Base-by-base conservation (phyloP, 1,140 invertebrate species). In the Archegozetes longisetosus region DNA sequence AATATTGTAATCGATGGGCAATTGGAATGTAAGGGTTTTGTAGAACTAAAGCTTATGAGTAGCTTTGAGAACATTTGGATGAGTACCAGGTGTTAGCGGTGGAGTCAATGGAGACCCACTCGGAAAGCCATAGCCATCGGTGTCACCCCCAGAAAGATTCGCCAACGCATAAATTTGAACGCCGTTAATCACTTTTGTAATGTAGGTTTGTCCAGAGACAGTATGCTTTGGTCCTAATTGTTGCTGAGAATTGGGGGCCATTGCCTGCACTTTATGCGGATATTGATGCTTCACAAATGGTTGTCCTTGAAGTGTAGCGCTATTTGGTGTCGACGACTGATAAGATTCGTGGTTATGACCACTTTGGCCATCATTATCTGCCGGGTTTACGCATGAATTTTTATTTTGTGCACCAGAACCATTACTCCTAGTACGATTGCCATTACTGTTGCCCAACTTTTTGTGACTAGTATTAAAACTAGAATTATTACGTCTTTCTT, bases 111-210 rank as follows among this genome's bases (percentile, higher is more conserved):
- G n/a, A n/a, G n/a, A n/a, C n/a, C n/a, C n/a, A n/a, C n/a, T n/a
- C n/a, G n/a, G n/a, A n/a, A n/a, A n/a, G n/a, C n/a, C n/a, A n/a
- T n/a, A n/a, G n/a, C n/a, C n/a, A n/a, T n/a, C n/a, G n/a, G n/a
- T n/a, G n/a, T n/a, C n/a, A n/a, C n/a, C n/a, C n/a, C n/a, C n/a
- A n/a, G n/a, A n/a, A n/a, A n/a, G n/a, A n/a, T n/a, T n/a, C n/a
- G 55, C 55, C 32, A 57, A 57, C 22, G 55, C 55, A 50, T 57
- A 57, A 27, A 57, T 57, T 24, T 57, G 55, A 23, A 57, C 55
- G 48, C 55, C 55, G 24, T 57, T 57, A 22, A 57, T 24, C 20
- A 46, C 48, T 27, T 57, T 57, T 9, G 55, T 57, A 24, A 57
- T 23, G 20, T 3, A 50, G 20, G 14, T 26, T 28, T 57, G 55